These are phyloP conservation scores for Drosophila subquinaria DNA, from an alignment of 2,888 invertebrate species.

Conservation along the genomic window DNA sequence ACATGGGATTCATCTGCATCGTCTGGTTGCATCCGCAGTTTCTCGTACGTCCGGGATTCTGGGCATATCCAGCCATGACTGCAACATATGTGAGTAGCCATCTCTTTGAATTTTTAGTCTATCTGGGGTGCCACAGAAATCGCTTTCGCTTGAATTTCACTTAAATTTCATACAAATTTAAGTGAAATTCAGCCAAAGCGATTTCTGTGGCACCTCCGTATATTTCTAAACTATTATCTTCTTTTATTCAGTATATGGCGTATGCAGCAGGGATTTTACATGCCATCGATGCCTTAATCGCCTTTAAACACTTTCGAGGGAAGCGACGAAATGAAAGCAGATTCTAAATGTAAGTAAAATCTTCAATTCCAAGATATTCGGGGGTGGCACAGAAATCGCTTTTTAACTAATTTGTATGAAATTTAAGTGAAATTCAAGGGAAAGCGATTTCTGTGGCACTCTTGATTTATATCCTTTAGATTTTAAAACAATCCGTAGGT, in stretches of 20 bases:
- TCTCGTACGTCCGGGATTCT: slow-evolving; percentile 90
- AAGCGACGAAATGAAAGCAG: slow-evolving; percentile 85
- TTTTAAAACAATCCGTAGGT: not conserved
- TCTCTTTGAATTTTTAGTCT: not conserved
- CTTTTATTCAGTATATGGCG: slow-evolving; percentile 90
- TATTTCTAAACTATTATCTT: not conserved
- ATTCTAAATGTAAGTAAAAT: not conserved
- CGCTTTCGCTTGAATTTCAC: too few species aligned
- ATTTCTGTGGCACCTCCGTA: too few species aligned
- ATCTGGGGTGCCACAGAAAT: too few species aligned
- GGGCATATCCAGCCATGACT: slow-evolving; percentile 95
- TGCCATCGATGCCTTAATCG: slow-evolving; percentile 92
- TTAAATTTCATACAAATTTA: too few species aligned
- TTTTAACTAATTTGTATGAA: too few species aligned
- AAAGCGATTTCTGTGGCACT: too few species aligned
- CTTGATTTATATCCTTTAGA: not conserved
- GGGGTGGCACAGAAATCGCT: too few species aligned
- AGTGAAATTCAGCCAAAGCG: too few species aligned
- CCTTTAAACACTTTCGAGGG: slow-evolving; percentile 89
- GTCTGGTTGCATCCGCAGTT: slow-evolving; percentile 92
- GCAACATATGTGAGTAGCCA: slow-evolving; percentile 92
- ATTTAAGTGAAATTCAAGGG: too few species aligned
- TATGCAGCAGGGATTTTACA: slow-evolving; percentile 91
- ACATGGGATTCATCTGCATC: slow-evolving; percentile 92
- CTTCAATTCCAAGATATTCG: not conserved